phyloP scores from a whole-genome alignment of 2,113 vertebrate species.

The Pogonocichla stellata region DNA sequence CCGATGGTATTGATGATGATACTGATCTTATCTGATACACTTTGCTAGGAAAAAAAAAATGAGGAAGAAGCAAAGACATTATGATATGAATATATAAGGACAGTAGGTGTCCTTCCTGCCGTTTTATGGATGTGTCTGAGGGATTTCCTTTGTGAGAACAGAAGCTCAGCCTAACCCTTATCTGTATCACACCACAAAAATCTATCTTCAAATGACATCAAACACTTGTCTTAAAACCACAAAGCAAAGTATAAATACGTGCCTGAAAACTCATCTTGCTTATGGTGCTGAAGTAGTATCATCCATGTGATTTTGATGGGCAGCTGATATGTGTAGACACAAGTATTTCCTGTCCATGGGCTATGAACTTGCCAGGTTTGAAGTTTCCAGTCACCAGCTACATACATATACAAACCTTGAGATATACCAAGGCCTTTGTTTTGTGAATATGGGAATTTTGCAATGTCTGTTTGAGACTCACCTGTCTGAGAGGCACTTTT shows the following conservation, averaged over 20 bases:
- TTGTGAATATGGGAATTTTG: neutral
- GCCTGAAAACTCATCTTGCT: neutral
- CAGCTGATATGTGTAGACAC: neutral
- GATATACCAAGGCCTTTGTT: neutral
- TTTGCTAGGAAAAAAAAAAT: neutral
- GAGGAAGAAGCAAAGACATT: neutral
- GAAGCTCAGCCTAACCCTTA: neutral
- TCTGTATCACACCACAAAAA: slow-evolving; percentile 6
- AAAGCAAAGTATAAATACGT: neutral
- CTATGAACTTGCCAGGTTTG: neutral
- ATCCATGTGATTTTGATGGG: neutral
- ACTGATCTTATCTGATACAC: slow-evolving; percentile 47
- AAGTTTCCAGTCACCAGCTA: neutral
- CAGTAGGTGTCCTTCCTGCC: slow-evolving; percentile 59
- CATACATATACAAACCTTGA: neutral
- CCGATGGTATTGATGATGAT: slow-evolving; percentile 46
- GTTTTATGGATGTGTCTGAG: slow-evolving; percentile 38
- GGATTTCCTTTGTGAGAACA: slow-evolving; percentile 35
- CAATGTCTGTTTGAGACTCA: neutral
- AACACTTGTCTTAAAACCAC: slow-evolving; percentile 26
- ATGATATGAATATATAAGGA: slow-evolving; percentile 46
- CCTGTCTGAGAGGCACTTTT: neutral
- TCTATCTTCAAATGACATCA: slow-evolving; percentile 41
- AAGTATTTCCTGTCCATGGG: neutral
- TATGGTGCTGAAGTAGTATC: neutral